Evolutionary conservation across 1,140 invertebrate species (phyloP).

Genomic region (Heliconius congener): DNA sequence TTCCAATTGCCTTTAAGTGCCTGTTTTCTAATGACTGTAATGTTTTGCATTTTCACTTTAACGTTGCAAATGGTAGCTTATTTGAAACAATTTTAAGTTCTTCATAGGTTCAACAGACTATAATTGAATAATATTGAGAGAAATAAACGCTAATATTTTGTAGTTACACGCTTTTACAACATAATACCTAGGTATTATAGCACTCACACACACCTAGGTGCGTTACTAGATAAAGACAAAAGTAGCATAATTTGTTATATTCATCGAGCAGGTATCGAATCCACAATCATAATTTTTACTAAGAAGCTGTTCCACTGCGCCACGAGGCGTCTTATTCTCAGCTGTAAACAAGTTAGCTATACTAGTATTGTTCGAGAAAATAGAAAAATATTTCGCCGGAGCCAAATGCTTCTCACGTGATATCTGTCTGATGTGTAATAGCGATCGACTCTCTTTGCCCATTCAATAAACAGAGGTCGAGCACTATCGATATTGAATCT

Average conservation of each 20-base stretch:
- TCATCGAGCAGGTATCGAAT: no score
- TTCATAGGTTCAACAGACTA: background rate
- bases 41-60: slow-evolving; percentile 5
- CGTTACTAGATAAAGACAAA: no score
- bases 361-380: slow-evolving; percentile 2
- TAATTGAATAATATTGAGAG: background rate
- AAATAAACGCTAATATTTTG: no score
- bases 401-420: slow-evolving; percentile 17
- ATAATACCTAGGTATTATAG: no score
- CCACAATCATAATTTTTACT: background rate
- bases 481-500: slow-evolving; percentile 18
- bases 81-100: background rate
- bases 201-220: no score
- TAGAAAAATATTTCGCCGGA: slow-evolving; percentile 16
- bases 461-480: slow-evolving; percentile 24
- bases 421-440: slow-evolving; percentile 25
- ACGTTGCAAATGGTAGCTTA: background rate
- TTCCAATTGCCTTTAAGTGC: background rate
- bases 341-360: background rate
- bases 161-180: no score
- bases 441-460: slow-evolving; percentile 23
- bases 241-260: no score
- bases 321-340: no score
- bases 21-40: slow-evolving; percentile 10
- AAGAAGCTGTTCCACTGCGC: background rate